Percentiles rank a stretch among this genome's conserved stretches.
Evolutionary conservation across 2,888 invertebrate species (phyloP).

Genomic region (Hemicrepidius hirtus): DNA sequence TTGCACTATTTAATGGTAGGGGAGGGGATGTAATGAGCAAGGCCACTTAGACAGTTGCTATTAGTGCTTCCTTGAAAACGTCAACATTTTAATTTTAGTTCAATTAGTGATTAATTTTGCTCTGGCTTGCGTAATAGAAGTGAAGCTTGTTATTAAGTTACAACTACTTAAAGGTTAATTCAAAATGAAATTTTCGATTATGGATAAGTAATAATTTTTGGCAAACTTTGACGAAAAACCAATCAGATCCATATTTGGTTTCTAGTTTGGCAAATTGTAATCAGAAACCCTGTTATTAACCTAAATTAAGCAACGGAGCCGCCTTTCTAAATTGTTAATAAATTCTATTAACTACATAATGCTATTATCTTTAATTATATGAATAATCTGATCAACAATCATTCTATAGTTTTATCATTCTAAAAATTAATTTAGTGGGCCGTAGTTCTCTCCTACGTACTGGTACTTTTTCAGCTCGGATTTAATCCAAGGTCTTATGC

Average conservation of each 20-base stretch:
- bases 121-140: too few relatives aligned
- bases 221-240: slow-evolving; percentile 1
- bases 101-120: too few relatives aligned
- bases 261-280: slow-evolving; percentile 31
- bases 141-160: neutral
- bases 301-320: slow-evolving; percentile 38
- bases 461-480: neutral
- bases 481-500: slow-evolving; percentile 4
- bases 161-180: neutral
- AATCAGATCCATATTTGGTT: slow-evolving; percentile 27
- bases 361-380: slow-evolving; percentile 28
- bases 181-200: neutral
- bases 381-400: slow-evolving; percentile 13
- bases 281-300: slow-evolving; percentile 40
- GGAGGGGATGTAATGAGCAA: too few relatives aligned
- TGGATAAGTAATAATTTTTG: neutral
- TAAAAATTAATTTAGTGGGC: slow-evolving; percentile 20
- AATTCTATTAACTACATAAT: slow-evolving; percentile 33
- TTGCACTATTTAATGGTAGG: too few relatives aligned
- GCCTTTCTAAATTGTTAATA: slow-evolving; percentile 36
- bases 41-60: too few relatives aligned
- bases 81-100: too few relatives aligned
- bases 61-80: too few relatives aligned
- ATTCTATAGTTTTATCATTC: slow-evolving; percentile 13
- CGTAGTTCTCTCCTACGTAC: slow-evolving; percentile 20